phyloP scores from a whole-genome alignment of 1,140 invertebrate genomes.

The Campodea augens region DNA sequence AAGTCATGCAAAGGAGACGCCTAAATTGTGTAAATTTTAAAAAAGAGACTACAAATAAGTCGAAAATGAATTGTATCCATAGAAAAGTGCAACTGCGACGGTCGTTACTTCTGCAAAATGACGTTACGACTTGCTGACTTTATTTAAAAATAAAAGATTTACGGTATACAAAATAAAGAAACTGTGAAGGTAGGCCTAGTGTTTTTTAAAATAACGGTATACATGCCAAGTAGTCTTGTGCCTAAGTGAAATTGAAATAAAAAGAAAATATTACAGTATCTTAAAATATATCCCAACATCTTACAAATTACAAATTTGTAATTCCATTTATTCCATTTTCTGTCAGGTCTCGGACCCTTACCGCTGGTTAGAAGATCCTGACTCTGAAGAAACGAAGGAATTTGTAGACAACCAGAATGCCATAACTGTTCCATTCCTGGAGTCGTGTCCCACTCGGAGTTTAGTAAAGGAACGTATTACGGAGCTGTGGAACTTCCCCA shows the following conservation, averaged over 20 bases:
- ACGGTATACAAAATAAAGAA: no score
- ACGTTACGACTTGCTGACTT: no score
- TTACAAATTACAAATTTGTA: constrained; percentile 13
- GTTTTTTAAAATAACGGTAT: no score
- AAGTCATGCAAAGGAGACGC: no score
- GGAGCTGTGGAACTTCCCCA: constrained; percentile 89
- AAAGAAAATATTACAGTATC: constrained; percentile 22
- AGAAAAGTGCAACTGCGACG: no score
- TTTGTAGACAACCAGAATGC: constrained; percentile 87
- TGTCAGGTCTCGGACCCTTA: constrained; percentile 75
- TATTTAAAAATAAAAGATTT: no score
- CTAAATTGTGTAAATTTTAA: no score
- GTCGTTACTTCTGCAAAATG: no score
- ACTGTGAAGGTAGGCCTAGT: no score
- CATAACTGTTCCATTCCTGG: constrained; percentile 67
- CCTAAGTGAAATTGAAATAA: constrained; percentile 16
- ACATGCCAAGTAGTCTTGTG: constrained; percentile 28
- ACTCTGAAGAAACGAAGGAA: constrained; percentile 70
- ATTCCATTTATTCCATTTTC: constrained; percentile 2
- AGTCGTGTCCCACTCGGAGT: constrained; percentile 47
- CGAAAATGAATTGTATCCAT: no score
- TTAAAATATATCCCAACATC: constrained; percentile 22
- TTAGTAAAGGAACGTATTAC: constrained; percentile 58
- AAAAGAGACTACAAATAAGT: no score
- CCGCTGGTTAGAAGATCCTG: constrained; percentile 91